Base-by-base conservation (phyloP, 1,140 invertebrate species). In the Drosophila ercepeae region DNA sequence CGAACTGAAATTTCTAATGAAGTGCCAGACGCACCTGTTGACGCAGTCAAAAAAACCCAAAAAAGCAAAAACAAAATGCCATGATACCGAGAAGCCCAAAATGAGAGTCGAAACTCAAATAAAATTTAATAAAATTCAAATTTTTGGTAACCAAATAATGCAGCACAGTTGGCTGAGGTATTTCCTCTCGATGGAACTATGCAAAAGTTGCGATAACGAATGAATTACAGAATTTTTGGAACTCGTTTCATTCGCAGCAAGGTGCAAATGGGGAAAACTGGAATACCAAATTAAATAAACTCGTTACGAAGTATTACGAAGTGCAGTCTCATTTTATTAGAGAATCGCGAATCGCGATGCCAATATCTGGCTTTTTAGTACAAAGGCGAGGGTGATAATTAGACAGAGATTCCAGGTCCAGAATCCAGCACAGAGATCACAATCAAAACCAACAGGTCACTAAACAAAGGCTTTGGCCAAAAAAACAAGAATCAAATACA, bases 11-110 rank as follows among this genome's bases (percentile, higher is more conserved):
- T 78, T 53, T 63, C 42, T 79, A 79, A 83, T 83, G 65, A 78
- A 79, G 75, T 86, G 79, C 75, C 75, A 84, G 71, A 42, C 76
- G 51, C 79, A 84, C 79, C 81, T 84, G 81, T 84, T 84, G 81
- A 69, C 79, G 79, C 29, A 82, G 44, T 11, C 46, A 9, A 0
- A 7, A 11, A 29, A 71, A 48, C 70, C 64, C 60, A 44, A 27
- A 36, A 34, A 67, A 25, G 61, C 21, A 19, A 55, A 32, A 57
- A 34, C 25, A 13, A 13, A 67, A 64, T 25, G 49, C 44, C 42
- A 68, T 53, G 59, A 64, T 51, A 51, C 58, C 46, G 19, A 58
- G 49, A 25, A 19, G 6, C 16, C 52, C 27, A 61, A 32, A 65
- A 50, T 70, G 27, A 53, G 63, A 83, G 6, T 75, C 29, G 58